Conservation (phyloP, 2,888 invertebrate species). For the Epirrhoe tristata region DNA sequence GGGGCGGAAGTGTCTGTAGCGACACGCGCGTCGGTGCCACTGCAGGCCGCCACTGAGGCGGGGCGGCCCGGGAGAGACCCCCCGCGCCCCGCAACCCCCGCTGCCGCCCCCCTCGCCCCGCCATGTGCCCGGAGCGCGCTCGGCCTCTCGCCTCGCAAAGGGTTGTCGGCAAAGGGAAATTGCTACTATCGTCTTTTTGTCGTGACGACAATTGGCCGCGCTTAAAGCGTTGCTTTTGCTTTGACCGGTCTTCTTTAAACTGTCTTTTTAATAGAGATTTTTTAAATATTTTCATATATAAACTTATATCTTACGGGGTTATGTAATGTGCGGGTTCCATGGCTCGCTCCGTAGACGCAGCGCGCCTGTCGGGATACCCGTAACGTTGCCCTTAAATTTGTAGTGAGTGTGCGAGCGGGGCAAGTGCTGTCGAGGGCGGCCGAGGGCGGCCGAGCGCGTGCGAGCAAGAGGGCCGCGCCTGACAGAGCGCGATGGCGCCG, state of each 20-base stretch:
- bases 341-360: slow-evolving; percentile 61
- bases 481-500: slow-evolving; percentile 79
- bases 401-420: slow-evolving; percentile 64
- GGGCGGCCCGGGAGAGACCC: slow-evolving; percentile 79
- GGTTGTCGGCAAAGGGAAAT: slow-evolving; percentile 80
- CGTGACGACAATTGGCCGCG: slow-evolving; percentile 68
- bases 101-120: slow-evolving; percentile 58
- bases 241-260: slow-evolving; percentile 49
- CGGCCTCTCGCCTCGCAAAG: slow-evolving; percentile 74
- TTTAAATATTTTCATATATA: slow-evolving; percentile 45
- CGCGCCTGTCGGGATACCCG: slow-evolving; percentile 69
- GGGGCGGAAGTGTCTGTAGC: slow-evolving; percentile 82
- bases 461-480: slow-evolving; percentile 57
- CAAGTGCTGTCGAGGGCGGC: slow-evolving; percentile 63
- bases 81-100: slow-evolving; percentile 57
- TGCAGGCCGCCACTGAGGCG: slow-evolving; percentile 84
- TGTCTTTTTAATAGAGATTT: slow-evolving; percentile 42
- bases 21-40: slow-evolving; percentile 84
- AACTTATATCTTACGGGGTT: slow-evolving; percentile 56
- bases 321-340: slow-evolving; percentile 66
- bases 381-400: slow-evolving; percentile 82
- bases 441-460: slow-evolving; percentile 60
- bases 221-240: slow-evolving; percentile 60
- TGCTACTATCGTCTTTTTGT: slow-evolving; percentile 72
- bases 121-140: slow-evolving; percentile 75